A percentile compares a stretch with the other conserved stretches of the same genome.
Evolutionary conservation across 2,797 vertebrate genomes (phyloP).

Genomic region (Ctenopoma multispine): DNA sequence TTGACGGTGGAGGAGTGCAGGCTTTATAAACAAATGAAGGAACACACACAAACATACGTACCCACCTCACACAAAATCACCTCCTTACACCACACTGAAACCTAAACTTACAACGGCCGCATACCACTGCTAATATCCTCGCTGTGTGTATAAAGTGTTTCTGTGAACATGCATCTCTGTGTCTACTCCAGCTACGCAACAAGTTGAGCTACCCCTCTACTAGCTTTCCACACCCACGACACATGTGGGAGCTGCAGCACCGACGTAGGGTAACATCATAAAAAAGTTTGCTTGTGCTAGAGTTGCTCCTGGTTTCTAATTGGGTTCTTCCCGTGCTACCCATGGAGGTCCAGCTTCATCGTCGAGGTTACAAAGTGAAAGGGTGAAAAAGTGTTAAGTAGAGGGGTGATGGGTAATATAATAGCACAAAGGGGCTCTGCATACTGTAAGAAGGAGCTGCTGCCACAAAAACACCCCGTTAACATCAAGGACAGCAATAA

Average conservation of each 20-base stretch:
- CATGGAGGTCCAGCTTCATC: conserved; percentile 13
- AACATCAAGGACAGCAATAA: conserved; percentile 51
- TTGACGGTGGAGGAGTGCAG: conserved; percentile 62
- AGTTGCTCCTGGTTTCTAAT: conserved; percentile 54
- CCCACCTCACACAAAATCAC: conserved; percentile 54
- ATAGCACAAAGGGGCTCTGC: conserved; percentile 1
- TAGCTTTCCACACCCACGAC: conserved; percentile 1
- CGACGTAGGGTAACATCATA: conserved; percentile 17
- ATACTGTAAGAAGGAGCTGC: conserved; percentile 59
- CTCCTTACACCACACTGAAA: conserved; percentile 41
- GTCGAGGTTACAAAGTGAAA: conserved; percentile 45
- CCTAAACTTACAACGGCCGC: conserved; percentile 38
- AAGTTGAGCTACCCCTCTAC: neutral
- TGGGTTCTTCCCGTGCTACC: conserved; percentile 41
- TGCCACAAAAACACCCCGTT: conserved; percentile 56
- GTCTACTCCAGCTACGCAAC: conserved; percentile 7
- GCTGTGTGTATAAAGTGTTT: conserved; percentile 11
- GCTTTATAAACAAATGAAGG: conserved; percentile 65
- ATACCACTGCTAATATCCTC: conserved; percentile 43
- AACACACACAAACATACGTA: conserved; percentile 70
- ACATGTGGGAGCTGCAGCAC: conserved; percentile 46
- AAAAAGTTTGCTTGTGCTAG: conserved; percentile 34
- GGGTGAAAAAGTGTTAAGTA: conserved; percentile 30
- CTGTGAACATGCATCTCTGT: conserved; percentile 16
- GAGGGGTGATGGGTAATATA: neutral